Percentiles rank a stretch among this genome's conserved stretches.
Evolutionary conservation across 2,888 invertebrate genomes (phyloP).

Genomic region (Drosophila robusta): DNA sequence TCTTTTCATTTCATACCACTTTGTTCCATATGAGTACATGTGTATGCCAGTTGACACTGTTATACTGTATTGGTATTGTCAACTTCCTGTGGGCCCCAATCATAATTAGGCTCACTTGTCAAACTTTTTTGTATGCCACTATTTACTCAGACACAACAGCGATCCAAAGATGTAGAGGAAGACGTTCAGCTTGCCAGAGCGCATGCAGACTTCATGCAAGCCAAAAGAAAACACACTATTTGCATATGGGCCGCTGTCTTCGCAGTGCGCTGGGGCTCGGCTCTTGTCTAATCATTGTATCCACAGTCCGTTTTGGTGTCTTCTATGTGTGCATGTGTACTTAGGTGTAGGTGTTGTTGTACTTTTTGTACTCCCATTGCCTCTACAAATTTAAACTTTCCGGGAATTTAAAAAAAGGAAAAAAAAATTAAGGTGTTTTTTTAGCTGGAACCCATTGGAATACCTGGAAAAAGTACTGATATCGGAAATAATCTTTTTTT

Average conservation of each 20-base stretch:
- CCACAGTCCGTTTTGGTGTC: conserved; percentile 51
- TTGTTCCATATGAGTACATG: conserved; percentile 32
- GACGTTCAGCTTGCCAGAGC: neutral
- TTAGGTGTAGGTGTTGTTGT: conserved; percentile 56
- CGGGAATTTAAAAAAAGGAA: conserved; percentile 40
- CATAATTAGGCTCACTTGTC: conserved; percentile 62
- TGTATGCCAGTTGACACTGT: conserved; percentile 54
- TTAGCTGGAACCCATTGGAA: conserved; percentile 39
- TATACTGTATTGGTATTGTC: conserved; percentile 49
- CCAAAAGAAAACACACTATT: conserved; percentile 50
- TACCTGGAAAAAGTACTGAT: conserved; percentile 15
- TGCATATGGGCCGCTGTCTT: conserved; percentile 55
- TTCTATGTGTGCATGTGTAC: conserved; percentile 34
- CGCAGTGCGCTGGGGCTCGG: conserved; percentile 31
- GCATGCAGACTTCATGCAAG: conserved; percentile 28
- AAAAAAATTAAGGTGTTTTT: conserved; percentile 17
- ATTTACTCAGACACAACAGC: conserved; percentile 24
- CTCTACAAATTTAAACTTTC: conserved; percentile 48
- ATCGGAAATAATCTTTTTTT: conserved; percentile 14
- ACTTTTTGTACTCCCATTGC: conserved; percentile 21
- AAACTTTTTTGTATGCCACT: conserved; percentile 32
- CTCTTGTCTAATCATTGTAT: conserved; percentile 75
- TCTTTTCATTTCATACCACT: conserved; percentile 57
- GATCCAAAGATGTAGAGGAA: conserved; percentile 1
- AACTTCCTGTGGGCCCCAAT: conserved; percentile 57